These are phyloP conservation scores for Burhinus bistriatus DNA, from an alignment of 2,113 vertebrate species.

Conservation along the genomic window DNA sequence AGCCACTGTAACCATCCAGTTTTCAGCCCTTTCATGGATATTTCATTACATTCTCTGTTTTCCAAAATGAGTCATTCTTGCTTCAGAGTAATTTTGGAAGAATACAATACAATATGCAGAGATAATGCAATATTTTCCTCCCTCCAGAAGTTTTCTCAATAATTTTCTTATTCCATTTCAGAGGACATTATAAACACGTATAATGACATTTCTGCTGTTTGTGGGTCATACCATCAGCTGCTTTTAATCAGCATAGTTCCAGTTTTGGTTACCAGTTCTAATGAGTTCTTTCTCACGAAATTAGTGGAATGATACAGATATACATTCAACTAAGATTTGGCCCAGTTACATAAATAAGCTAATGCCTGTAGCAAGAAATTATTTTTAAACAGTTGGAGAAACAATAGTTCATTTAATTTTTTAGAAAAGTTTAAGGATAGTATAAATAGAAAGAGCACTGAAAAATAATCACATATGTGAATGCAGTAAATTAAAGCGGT, in stretches of 20 bases:
- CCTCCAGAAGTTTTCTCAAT: neutral
- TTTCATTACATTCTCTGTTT: neutral
- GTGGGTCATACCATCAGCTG: neutral
- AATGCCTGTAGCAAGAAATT: neutral
- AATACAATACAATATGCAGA: neutral
- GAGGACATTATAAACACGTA: neutral
- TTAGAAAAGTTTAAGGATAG: neutral
- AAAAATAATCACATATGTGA: neutral
- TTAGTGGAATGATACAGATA: neutral
- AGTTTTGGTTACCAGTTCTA: neutral
- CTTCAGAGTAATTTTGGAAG: neutral
- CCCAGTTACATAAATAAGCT: neutral
- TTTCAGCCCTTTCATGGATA: neutral
- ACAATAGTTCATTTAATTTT: neutral
- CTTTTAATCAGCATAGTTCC: neutral
- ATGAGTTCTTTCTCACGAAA: neutral
- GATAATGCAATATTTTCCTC: neutral
- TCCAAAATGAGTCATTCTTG: slow-evolving; percentile 13
- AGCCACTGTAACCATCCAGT: neutral
- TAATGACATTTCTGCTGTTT: neutral
- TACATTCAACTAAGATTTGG: neutral
- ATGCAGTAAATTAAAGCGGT: neutral
- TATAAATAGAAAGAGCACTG: neutral
- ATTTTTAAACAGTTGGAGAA: neutral
- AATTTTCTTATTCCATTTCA: neutral